Evolutionary conservation across 2,797 vertebrate genomes (phyloP).

Genomic region (Choloepus didactylus): DNA sequence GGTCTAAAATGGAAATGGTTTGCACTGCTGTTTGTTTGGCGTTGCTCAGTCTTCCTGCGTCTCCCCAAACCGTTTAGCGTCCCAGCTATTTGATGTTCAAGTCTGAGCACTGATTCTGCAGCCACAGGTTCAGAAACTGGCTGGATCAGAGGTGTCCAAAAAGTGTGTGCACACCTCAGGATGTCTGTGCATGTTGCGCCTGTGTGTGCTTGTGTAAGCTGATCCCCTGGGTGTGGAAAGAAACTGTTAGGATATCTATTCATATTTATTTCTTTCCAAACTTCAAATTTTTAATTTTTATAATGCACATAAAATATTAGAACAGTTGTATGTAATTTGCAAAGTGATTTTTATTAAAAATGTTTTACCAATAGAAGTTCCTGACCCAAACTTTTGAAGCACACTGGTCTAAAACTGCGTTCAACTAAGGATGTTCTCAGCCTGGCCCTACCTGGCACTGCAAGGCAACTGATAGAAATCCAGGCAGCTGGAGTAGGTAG

Average conservation of each 20-base stretch:
- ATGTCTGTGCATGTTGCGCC: fast-evolving
- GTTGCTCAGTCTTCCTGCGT: fast-evolving
- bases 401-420: background rate
- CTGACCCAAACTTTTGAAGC: background rate
- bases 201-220: background rate
- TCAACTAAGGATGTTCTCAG: background rate
- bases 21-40: background rate
- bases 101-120: fast-evolving
- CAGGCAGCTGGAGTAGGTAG: no score
- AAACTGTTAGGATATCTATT: background rate
- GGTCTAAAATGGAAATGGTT: background rate
- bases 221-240: background rate
- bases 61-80: background rate
- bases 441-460: background rate
- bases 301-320: background rate
- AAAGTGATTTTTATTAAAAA: background rate
- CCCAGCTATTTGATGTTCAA: background rate
- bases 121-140: background rate
- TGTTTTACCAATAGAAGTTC: background rate
- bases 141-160: background rate
- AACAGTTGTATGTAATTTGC: background rate
- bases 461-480: no score
- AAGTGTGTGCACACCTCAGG: no score
- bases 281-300: background rate
- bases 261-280: background rate